Conservation (phyloP, 2,888 invertebrate species). For the Heliconius charithonia region DNA sequence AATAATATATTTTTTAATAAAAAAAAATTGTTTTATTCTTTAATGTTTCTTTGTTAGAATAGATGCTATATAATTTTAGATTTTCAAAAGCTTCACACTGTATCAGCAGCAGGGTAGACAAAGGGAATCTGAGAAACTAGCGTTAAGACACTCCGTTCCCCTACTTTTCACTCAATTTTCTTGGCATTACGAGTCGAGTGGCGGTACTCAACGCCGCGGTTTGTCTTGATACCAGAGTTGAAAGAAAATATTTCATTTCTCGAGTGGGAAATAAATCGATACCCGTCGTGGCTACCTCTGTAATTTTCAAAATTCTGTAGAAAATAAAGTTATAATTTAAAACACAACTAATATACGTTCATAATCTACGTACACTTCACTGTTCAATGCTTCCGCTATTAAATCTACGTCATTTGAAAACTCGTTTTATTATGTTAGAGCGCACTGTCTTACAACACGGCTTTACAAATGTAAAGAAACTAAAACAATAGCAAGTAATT, state of each 20-base stretch:
- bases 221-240: background rate
- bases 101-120: too few species aligned
- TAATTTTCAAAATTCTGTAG: background rate
- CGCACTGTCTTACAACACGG: conserved; percentile 26
- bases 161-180: too few species aligned
- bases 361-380: conserved; percentile 6
- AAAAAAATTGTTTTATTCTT: background rate
- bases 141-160: too few species aligned
- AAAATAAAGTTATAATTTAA: background rate
- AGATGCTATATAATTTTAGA: too few species aligned
- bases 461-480: conserved; percentile 37
- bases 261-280: background rate
- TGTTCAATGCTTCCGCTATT: conserved; percentile 29
- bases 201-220: background rate
- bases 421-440: conserved; percentile 27
- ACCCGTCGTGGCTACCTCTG: background rate
- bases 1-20: too few species aligned
- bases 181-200: too few species aligned
- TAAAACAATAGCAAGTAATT: conserved; percentile 38
- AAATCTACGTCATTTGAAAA: conserved; percentile 26
- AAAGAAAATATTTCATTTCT: background rate
- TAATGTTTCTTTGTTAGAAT: background rate
- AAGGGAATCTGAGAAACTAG: too few species aligned
- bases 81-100: too few species aligned
- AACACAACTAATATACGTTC: background rate